phyloP scores from a whole-genome alignment of 1,140 invertebrate genomes.

The Drosophila oshimai region DNA sequence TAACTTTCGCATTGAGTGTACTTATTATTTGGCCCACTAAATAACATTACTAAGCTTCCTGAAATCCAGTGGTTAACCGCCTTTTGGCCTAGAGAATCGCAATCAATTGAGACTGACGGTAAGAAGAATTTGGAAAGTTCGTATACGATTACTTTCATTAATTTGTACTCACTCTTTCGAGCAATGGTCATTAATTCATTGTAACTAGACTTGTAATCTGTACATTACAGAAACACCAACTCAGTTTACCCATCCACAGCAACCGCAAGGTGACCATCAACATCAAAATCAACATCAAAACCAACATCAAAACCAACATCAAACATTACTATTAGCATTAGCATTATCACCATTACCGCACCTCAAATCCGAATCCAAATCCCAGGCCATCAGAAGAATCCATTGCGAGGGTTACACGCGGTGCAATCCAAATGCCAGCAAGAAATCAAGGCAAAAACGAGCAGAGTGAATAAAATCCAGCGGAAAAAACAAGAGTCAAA shows the following conservation, averaged over 20 bases:
- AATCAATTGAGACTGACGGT: too few relatives aligned
- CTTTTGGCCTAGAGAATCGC: slow-evolving; percentile 3
- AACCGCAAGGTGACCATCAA: slow-evolving; percentile 1
- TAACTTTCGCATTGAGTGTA: background rate
- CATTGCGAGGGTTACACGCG: slow-evolving; percentile 13
- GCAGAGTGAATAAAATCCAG: slow-evolving; percentile 23
- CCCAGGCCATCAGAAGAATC: slow-evolving; percentile 15
- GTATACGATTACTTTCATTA: too few relatives aligned
- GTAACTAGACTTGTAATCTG: background rate
- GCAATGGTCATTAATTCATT: background rate
- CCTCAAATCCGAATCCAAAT: slow-evolving; percentile 19
- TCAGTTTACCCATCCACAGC: slow-evolving; percentile 4
- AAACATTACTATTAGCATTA: slow-evolving; percentile 15
- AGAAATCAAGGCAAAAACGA: slow-evolving; percentile 30
- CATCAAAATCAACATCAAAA: too few relatives aligned
- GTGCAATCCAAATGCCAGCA: slow-evolving; percentile 44
- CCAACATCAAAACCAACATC: background rate
- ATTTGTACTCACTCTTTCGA: too few relatives aligned
- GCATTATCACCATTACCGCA: slow-evolving; percentile 10
- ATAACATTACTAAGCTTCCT: background rate
- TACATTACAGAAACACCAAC: background rate
- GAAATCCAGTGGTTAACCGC: background rate
- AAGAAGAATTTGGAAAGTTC: too few relatives aligned
- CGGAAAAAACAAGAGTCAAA: slow-evolving; percentile 40
- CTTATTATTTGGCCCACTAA: background rate